A percentile compares a stretch with the other conserved stretches of the same genome.
phyloP scores from a whole-genome alignment of 35 echinoderm and acorn worm species.

The Lytechinus pictus region DNA sequence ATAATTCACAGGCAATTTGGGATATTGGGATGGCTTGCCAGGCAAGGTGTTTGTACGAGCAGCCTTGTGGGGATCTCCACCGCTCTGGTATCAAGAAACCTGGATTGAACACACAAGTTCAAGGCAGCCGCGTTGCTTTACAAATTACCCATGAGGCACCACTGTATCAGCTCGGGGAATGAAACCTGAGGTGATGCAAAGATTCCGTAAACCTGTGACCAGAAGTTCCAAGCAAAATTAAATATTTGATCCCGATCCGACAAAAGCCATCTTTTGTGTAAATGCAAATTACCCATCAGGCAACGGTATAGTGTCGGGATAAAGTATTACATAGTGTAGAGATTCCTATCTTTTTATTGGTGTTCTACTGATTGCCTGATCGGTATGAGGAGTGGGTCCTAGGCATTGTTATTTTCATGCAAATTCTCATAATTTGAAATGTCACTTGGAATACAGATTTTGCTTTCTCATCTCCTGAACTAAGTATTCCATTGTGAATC shows the following conservation, averaged over 20 bases:
- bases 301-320: not conserved
- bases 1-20: constrained; percentile 11
- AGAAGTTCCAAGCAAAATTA: not conserved
- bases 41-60: constrained; percentile 8
- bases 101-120: not conserved
- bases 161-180: not conserved
- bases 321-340: not conserved
- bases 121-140: not conserved
- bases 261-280: not conserved
- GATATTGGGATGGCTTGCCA: not conserved
- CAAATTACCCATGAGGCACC: not conserved
- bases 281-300: not conserved
- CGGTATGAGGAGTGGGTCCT: not conserved
- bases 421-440: not conserved
- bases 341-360: not conserved
- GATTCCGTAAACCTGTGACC: not conserved
- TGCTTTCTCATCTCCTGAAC: not conserved
- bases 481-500: not conserved
- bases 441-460: not conserved
- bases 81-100: not conserved
- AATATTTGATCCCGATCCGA: not conserved
- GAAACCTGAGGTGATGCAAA: not conserved
- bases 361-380: not conserved
- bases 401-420: not conserved
- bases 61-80: not conserved